Conservation (phyloP, 2,113 vertebrate genomes). For the Ceyx margarethae region DNA sequence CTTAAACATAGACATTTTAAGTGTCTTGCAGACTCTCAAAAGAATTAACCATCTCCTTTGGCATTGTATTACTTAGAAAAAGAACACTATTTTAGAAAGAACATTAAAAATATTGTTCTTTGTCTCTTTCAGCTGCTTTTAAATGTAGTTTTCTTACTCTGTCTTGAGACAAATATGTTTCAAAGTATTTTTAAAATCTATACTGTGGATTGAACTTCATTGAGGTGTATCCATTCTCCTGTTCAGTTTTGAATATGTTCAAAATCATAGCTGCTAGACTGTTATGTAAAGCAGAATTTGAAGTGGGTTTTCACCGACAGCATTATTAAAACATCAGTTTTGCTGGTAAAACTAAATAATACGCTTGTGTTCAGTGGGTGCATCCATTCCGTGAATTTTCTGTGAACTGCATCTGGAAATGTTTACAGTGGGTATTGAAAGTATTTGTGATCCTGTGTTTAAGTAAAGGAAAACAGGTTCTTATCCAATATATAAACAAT, state of each 20-base stretch:
- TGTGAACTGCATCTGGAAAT: background rate
- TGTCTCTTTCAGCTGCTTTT: background rate
- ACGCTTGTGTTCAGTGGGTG: rapidly evolving
- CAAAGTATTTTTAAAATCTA: background rate
- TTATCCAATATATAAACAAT: background rate
- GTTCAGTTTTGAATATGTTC: background rate
- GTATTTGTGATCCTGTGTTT: background rate
- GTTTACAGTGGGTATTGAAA: background rate
- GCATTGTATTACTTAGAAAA: rapidly evolving
- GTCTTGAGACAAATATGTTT: background rate
- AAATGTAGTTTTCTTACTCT: background rate
- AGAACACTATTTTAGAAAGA: background rate
- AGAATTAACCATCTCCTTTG: background rate
- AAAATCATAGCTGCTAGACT: background rate
- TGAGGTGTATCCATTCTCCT: background rate
- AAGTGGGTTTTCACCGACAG: background rate
- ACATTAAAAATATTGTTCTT: background rate
- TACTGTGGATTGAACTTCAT: background rate
- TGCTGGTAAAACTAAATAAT: background rate
- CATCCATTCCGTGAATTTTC: background rate
- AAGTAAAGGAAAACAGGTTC: background rate
- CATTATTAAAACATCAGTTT: background rate
- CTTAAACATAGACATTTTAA: background rate
- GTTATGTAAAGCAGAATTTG: background rate
- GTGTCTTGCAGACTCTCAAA: background rate